These are phyloP conservation scores for Drosophila sulfurigaster DNA, from an alignment of 1,140 invertebrate species.

Conservation along the genomic window DNA sequence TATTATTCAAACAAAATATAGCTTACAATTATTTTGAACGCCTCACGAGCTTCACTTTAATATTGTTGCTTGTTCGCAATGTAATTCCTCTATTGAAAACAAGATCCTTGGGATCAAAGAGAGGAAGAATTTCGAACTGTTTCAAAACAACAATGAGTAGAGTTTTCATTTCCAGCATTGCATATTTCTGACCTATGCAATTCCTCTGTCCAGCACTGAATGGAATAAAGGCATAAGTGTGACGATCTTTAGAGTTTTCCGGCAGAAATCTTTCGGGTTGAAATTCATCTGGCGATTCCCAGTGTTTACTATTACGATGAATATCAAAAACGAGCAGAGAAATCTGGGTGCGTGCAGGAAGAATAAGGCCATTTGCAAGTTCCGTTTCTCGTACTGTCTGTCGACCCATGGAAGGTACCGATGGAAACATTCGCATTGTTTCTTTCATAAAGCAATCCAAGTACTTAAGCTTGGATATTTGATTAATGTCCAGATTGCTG, in stretches of 20 bases:
- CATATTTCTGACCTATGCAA: constrained; percentile 85
- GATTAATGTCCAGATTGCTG: constrained; percentile 85
- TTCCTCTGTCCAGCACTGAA: constrained; percentile 85
- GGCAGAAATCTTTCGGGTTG: constrained; percentile 90
- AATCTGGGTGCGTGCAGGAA: constrained; percentile 85
- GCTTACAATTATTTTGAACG: constrained; percentile 14
- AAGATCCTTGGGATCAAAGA: constrained; percentile 63
- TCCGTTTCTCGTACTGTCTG: constrained; percentile 85
- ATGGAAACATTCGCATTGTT: constrained; percentile 88
- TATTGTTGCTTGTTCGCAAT: constrained; percentile 55
- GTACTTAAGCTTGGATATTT: constrained; percentile 88
- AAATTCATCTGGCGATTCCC: constrained; percentile 90
- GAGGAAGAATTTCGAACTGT: constrained; percentile 80
- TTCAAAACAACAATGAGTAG: constrained; percentile 84
- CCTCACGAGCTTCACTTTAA: constrained; percentile 63
- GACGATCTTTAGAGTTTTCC: constrained; percentile 87
- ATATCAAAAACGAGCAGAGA: constrained; percentile 85
- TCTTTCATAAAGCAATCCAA: constrained; percentile 89
- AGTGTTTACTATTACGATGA: constrained; percentile 87
- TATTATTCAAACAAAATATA: too few relatives aligned
- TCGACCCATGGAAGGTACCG: constrained; percentile 89
- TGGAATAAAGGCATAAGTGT: constrained; percentile 86
- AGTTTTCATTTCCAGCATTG: constrained; percentile 85
- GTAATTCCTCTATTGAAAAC: constrained; percentile 67
- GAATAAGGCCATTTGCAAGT: constrained; percentile 72